These are phyloP conservation scores for Agrochola lychnidis DNA, from an alignment of 2,888 invertebrate species.

Conservation along the genomic window DNA sequence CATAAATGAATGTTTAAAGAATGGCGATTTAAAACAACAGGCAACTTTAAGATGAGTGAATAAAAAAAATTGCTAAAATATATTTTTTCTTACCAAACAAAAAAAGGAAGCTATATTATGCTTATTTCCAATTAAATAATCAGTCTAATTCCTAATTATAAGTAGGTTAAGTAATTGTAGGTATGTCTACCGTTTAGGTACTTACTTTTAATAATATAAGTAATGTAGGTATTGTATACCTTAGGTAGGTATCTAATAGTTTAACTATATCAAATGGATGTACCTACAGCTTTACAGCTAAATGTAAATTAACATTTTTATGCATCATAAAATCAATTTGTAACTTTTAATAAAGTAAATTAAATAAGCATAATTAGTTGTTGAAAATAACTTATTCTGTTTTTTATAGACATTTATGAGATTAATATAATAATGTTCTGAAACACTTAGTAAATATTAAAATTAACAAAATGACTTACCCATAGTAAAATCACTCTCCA, in stretches of 20 bases:
- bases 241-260: neutral
- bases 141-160: neutral
- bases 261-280: neutral
- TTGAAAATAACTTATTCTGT: neutral
- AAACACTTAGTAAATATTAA: neutral
- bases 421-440: neutral
- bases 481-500: conserved; percentile 72
- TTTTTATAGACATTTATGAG: neutral
- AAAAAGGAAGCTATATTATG: no score
- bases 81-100: no score
- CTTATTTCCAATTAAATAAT: neutral
- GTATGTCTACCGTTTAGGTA: neutral
- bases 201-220: neutral
- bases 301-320: neutral
- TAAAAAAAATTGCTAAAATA: no score
- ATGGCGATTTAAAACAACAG: no score
- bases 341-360: neutral
- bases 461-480: conserved; percentile 69
- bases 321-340: neutral
- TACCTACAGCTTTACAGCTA: neutral
- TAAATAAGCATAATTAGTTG: neutral
- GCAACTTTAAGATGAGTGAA: no score
- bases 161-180: neutral
- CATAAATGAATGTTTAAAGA: no score
- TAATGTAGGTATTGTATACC: no score